A percentile compares a stretch with the other conserved stretches of the same genome.
Evolutionary conservation across 2,888 invertebrate species (phyloP).

Genomic region (Synergus japonicus): DNA sequence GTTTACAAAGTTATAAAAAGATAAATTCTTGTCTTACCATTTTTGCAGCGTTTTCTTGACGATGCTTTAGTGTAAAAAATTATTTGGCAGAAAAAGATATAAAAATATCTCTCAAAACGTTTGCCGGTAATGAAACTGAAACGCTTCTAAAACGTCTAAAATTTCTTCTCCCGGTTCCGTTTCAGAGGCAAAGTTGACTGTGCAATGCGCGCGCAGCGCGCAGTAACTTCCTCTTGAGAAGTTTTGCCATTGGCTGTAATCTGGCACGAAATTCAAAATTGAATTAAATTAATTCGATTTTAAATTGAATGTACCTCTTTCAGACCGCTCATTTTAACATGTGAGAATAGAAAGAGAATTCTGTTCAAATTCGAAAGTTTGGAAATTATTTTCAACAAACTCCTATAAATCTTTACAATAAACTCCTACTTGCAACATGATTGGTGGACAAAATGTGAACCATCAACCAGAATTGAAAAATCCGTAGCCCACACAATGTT

Average conservation of each 20-base stretch:
- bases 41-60: background rate
- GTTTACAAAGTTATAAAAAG: background rate
- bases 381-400: background rate
- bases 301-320: no score
- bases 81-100: background rate
- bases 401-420: background rate
- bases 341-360: no score
- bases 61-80: background rate
- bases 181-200: background rate
- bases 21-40: constrained; percentile 13
- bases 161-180: background rate
- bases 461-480: no score
- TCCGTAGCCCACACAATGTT: no score
- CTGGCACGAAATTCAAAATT: no score
- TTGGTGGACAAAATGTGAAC: no score
- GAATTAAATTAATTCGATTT: no score
- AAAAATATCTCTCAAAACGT: background rate
- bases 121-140: constrained; percentile 8
- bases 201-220: no score
- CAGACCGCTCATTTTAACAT: no score
- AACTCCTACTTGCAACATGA: no score
- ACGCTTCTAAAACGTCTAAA: background rate
- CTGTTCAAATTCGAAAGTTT: background rate
- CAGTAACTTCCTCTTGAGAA: no score
- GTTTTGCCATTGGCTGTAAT: no score